Evolutionary conservation across 35 echinoderm and acorn worm genomes (phyloP).

Genomic region (Ophiothrix spiculata): DNA sequence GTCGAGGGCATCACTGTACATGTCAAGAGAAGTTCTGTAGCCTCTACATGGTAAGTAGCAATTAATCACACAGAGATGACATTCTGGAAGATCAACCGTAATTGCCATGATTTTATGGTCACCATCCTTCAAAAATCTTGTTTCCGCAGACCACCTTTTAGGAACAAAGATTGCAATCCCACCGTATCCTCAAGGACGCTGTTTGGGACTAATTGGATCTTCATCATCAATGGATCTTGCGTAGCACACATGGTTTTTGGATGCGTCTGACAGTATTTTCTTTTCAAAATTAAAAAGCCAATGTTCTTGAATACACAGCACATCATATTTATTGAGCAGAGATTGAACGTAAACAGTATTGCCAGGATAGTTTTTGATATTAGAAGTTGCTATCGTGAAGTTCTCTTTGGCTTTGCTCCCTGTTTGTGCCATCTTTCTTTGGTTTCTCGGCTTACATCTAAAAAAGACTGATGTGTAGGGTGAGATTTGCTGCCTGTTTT

Average conservation of each 20-base stretch:
- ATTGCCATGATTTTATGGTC: neutral
- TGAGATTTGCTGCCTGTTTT: too few relatives aligned
- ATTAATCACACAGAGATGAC: neutral
- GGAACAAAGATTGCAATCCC: neutral
- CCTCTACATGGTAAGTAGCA: constrained; percentile 11
- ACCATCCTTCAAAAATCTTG: neutral
- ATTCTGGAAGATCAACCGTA: neutral
- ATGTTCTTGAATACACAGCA: neutral
- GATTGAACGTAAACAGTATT: neutral
- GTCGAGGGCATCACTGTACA: neutral
- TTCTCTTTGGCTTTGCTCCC: neutral
- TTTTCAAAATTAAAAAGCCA: neutral
- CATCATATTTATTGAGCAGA: neutral
- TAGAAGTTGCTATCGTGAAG: neutral
- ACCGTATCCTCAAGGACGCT: neutral
- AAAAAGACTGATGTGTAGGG: too few relatives aligned
- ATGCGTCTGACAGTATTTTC: neutral
- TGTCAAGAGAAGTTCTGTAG: neutral
- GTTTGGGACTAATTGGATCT: neutral
- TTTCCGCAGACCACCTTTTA: neutral
- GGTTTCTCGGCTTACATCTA: neutral
- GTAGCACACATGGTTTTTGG: neutral
- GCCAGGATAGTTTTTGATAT: neutral
- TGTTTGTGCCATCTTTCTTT: neutral
- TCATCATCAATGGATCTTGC: neutral